These are phyloP conservation scores for Astreopora myriophthalma DNA, from an alignment of 64 coral and sea anemone genomes.

Conservation along the genomic window DNA sequence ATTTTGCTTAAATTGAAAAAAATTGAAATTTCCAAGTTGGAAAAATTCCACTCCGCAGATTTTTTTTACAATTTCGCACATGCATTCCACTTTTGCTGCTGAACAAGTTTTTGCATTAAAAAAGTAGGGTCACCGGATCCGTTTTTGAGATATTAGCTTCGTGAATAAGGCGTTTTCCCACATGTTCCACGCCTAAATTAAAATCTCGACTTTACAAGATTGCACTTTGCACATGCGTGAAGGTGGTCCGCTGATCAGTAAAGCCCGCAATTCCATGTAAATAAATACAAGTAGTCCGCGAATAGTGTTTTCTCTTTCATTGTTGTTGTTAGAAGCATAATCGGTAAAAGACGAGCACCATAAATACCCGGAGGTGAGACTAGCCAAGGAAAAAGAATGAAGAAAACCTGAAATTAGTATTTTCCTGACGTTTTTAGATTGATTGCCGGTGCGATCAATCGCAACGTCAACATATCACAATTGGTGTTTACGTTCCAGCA, in stretches of 20 bases:
- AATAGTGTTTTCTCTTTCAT: too few relatives aligned
- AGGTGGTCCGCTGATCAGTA: constrained; percentile 1
- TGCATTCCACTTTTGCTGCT: background rate
- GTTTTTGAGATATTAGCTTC: constrained; percentile 16
- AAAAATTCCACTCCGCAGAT: background rate
- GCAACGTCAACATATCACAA: constrained; percentile 17
- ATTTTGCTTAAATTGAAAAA: background rate
- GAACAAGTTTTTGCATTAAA: background rate
- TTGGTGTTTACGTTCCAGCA: constrained; percentile 6
- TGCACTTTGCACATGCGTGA: background rate
- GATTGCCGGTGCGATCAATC: background rate
- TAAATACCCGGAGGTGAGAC: too few relatives aligned
- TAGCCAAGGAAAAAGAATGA: too few relatives aligned
- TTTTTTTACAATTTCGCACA: background rate
- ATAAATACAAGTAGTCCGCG: background rate
- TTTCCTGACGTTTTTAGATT: too few relatives aligned
- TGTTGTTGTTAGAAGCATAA: too few relatives aligned
- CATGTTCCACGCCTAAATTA: background rate
- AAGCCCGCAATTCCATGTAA: background rate
- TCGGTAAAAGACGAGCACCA: too few relatives aligned
- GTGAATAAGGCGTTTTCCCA: background rate
- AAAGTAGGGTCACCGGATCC: background rate
- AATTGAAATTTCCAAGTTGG: background rate
- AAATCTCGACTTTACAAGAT: constrained; percentile 1
- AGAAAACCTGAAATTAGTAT: too few relatives aligned